Evolutionary conservation across 2,797 vertebrate species (phyloP).

Genomic region (Centropyge bicolor): DNA sequence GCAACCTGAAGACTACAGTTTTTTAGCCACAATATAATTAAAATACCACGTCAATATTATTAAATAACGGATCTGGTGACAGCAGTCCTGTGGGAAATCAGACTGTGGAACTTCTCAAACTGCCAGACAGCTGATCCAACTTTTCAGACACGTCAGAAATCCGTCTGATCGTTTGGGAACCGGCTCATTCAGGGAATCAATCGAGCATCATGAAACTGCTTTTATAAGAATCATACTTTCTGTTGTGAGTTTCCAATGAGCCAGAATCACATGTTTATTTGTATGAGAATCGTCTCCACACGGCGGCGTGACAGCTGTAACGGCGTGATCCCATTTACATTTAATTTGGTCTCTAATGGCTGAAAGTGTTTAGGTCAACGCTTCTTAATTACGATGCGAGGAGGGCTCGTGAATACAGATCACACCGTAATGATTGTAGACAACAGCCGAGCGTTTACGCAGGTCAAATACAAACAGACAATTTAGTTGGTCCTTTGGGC

Average conservation of each 20-base stretch:
- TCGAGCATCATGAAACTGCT: background rate
- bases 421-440: background rate
- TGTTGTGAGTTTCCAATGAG: background rate
- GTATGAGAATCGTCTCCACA: background rate
- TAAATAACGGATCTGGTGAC: background rate
- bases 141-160: background rate
- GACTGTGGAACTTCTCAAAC: too few species aligned
- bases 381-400: background rate
- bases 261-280: background rate
- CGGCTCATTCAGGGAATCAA: background rate
- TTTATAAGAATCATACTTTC: background rate
- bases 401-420: background rate
- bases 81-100: background rate
- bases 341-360: background rate
- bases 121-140: background rate
- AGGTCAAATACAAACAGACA: conserved; percentile 8
- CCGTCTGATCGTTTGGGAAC: too few species aligned
- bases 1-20: too few species aligned
- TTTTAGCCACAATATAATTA: too few species aligned
- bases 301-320: background rate
- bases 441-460: background rate
- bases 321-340: background rate
- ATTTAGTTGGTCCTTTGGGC: background rate
- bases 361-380: background rate
- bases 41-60: background rate